A percentile compares a stretch with the other conserved stretches of the same genome.
These are phyloP conservation scores for Callithrix jacchus DNA, from an alignment of 2,113 vertebrate genomes.

Conservation along the genomic window DNA sequence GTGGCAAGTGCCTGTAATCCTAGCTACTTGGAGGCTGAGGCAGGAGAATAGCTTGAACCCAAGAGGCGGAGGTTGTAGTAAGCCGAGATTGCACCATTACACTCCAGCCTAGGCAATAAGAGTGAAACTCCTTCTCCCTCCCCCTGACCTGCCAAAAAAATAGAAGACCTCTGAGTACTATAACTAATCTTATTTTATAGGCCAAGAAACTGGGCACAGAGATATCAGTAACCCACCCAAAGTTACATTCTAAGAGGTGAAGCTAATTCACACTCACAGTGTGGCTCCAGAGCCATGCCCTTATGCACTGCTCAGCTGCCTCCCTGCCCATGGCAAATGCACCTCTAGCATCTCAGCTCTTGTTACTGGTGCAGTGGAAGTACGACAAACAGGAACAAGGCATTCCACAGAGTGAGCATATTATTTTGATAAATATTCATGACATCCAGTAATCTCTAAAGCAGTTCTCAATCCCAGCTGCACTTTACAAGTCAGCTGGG, in stretches of 20 bases:
- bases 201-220: background rate
- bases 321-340: no score
- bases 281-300: background rate
- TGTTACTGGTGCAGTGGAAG: background rate
- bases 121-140: no score
- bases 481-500: background rate
- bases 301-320: background rate
- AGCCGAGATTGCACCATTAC: no score
- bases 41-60: no score
- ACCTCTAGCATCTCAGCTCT: background rate
- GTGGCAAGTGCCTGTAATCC: no score
- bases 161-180: no score
- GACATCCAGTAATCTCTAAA: background rate
- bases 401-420: background rate
- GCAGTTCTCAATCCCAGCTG: background rate
- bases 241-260: background rate
- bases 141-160: no score
- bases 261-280: background rate
- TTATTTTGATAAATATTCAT: background rate
- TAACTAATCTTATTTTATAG: background rate
- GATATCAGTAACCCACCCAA: background rate
- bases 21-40: no score
- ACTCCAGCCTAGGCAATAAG: no score
- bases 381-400: background rate
- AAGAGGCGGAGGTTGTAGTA: no score